phyloP scores from a whole-genome alignment of 1,140 invertebrate species.

The Arctopsyche grandis region DNA sequence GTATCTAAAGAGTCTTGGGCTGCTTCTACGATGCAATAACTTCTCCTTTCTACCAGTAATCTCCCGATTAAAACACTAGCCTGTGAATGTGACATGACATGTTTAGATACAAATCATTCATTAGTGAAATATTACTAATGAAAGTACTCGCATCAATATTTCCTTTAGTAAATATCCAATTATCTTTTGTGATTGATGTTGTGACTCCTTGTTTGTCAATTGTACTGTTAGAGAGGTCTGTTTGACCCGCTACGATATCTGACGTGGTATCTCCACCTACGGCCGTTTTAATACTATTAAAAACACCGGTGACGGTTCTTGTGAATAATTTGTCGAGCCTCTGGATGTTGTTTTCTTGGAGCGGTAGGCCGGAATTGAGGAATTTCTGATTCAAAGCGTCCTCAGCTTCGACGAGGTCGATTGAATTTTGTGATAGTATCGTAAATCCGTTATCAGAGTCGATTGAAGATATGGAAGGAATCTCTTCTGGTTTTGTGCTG shows the following conservation, averaged over 20 bases:
- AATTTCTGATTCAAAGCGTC: conserved; percentile 49
- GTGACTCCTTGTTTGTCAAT: conserved; percentile 10
- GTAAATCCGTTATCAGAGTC: conserved; percentile 53
- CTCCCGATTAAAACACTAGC: conserved; percentile 43
- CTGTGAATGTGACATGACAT: conserved; percentile 34
- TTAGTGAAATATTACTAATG: neutral
- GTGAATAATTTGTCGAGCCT: conserved; percentile 63
- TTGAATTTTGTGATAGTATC: conserved; percentile 43
- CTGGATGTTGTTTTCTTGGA: conserved; percentile 61
- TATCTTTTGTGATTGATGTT: conserved; percentile 40
- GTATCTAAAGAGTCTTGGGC: conserved; percentile 52
- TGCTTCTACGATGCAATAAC: conserved; percentile 51
- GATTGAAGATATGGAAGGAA: conserved; percentile 41
- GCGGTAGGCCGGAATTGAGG: neutral
- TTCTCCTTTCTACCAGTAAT: conserved; percentile 47
- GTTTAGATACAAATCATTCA: neutral
- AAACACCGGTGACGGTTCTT: conserved; percentile 64
- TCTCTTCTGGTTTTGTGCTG: conserved; percentile 43
- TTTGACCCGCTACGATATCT: conserved; percentile 44
- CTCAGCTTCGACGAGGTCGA: conserved; percentile 48
- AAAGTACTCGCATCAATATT: conserved; percentile 46
- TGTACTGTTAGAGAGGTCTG: conserved; percentile 43
- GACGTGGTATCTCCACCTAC: conserved; percentile 61
- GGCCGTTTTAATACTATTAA: conserved; percentile 63
- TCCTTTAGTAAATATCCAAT: conserved; percentile 51